Evolutionary conservation across 2,113 vertebrate genomes (phyloP).

Genomic region (Erythrocercus mccallii): DNA sequence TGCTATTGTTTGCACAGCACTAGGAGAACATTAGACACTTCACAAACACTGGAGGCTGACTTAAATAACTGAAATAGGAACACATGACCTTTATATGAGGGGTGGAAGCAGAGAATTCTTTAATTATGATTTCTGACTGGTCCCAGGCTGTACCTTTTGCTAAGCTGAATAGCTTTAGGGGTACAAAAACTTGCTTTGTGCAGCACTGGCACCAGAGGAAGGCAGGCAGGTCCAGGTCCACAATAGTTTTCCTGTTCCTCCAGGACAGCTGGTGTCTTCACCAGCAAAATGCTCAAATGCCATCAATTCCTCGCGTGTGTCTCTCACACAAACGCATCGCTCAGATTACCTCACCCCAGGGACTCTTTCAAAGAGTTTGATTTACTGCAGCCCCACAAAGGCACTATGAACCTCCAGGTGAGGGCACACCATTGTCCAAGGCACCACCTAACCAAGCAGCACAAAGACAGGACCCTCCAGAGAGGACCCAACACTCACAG

Average conservation of each 20-base stretch:
- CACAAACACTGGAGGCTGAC: neutral
- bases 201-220: neutral
- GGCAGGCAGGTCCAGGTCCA: neutral
- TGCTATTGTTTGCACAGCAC: neutral
- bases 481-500: neutral
- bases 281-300: neutral
- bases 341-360: neutral
- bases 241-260: neutral
- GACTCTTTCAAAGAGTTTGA: neutral
- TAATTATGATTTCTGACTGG: neutral
- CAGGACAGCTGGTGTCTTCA: neutral
- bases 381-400: neutral
- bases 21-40: neutral
- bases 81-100: neutral
- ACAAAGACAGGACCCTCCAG: neutral
- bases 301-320: neutral
- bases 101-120: neutral
- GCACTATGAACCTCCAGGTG: neutral
- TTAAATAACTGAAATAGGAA: constrained; percentile 1
- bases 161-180: neutral
- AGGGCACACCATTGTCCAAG: neutral
- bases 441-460: neutral
- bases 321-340: neutral
- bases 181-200: neutral
- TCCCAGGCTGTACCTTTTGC: neutral